Conservation (phyloP, 2,888 invertebrate species). For the Drosophila buzzatii region DNA sequence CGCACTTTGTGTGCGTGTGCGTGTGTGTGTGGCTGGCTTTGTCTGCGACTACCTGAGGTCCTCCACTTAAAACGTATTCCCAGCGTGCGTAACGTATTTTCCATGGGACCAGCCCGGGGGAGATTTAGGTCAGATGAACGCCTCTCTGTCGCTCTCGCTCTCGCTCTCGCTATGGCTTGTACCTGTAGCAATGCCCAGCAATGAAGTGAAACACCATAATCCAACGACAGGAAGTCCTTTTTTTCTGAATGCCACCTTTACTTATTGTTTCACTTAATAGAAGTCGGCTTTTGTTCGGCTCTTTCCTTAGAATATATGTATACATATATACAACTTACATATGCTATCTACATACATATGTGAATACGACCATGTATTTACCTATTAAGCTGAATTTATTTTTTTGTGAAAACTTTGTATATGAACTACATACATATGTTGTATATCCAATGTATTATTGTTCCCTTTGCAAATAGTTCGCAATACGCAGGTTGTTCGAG, state of each 20-base stretch:
- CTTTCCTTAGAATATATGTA: constrained; percentile 5
- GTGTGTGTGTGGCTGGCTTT: constrained; percentile 24
- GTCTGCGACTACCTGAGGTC: constrained; percentile 54
- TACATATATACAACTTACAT: not conserved
- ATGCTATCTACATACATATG: not conserved
- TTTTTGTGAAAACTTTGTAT: not conserved
- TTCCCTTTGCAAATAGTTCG: not conserved
- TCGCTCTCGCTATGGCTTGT: constrained; percentile 19
- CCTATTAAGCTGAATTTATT: not conserved
- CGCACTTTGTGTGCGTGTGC: no score
- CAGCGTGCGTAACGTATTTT: constrained; percentile 63
- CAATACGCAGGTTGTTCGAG: no score
- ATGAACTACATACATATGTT: no score
- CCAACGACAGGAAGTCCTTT: constrained; percentile 66
- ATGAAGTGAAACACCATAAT: constrained; percentile 52
- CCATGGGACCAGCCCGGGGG: constrained; percentile 17
- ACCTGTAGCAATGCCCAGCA: constrained; percentile 57
- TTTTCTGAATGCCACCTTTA: constrained; percentile 38
- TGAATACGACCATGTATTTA: not conserved
- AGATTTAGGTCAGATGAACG: constrained; percentile 59
- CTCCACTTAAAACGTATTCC: constrained; percentile 35
- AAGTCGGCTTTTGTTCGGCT: constrained; percentile 32
- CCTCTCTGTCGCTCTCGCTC: not conserved
- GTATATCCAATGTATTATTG: not conserved
- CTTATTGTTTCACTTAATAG: constrained; percentile 46